A percentile compares a stretch with the other conserved stretches of the same genome.
phyloP scores from a whole-genome alignment of 2,113 vertebrate genomes.

The Bothrops jararaca region DNA sequence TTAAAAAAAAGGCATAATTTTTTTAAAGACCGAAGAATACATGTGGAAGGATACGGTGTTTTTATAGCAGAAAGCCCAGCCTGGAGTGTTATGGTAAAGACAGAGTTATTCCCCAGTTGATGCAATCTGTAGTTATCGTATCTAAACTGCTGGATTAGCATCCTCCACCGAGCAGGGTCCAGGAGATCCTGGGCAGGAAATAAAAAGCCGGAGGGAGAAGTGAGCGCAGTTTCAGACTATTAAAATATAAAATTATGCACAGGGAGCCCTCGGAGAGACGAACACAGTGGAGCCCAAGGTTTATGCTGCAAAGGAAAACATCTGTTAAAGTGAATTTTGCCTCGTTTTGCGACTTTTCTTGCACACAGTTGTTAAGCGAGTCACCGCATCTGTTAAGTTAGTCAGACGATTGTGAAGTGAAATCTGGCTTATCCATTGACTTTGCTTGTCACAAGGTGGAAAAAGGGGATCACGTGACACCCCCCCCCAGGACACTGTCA shows the following conservation, averaged over 20 bases:
- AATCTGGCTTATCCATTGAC: no score
- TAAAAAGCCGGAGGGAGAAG: background rate
- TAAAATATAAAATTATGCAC: background rate
- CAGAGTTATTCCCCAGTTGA: slow-evolving; percentile 97
- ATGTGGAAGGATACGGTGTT: slow-evolving; percentile 93
- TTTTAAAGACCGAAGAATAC: background rate
- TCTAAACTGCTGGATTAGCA: slow-evolving; percentile 98
- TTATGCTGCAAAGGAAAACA: background rate
- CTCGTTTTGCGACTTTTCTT: background rate
- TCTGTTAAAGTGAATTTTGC: background rate
- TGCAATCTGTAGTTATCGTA: slow-evolving; percentile 99
- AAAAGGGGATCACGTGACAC: no score
- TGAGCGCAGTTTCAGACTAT: background rate
- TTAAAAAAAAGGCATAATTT: background rate
- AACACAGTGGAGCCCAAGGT: background rate
- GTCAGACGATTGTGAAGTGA: background rate
- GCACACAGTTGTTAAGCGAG: background rate
- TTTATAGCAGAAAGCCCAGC: slow-evolving; percentile 98
- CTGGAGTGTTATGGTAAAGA: slow-evolving; percentile 98
- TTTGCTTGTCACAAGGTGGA: no score
- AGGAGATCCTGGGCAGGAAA: slow-evolving; percentile 84
- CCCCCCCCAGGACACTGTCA: no score
- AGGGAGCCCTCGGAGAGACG: background rate
- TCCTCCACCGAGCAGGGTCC: slow-evolving; percentile 97
- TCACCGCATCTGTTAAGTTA: background rate